Conservation (phyloP, 2,888 invertebrate species). For the Melanostoma scalare region DNA sequence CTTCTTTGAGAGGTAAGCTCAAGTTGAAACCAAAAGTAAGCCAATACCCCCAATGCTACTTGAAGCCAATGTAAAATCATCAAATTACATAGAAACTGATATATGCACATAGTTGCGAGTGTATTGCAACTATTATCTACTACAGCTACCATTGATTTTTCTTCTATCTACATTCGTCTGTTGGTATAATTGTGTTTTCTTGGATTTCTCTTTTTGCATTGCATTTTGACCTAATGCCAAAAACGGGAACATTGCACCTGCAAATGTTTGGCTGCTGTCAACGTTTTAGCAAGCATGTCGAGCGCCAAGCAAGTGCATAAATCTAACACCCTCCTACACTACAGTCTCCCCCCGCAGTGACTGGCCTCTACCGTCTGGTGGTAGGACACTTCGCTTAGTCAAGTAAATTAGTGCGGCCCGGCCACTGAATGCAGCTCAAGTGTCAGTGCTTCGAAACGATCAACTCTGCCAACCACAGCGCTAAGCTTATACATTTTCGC, state of each 20-base stretch:
- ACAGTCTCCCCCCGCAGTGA: neutral
- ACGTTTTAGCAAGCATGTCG: constrained; percentile 67
- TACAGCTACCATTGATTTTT: constrained; percentile 15
- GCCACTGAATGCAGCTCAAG: neutral
- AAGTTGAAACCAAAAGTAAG: too few relatives aligned
- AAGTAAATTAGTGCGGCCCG: constrained; percentile 66
- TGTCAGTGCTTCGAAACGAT: constrained; percentile 6
- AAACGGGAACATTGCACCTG: constrained; percentile 72
- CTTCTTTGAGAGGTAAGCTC: too few relatives aligned
- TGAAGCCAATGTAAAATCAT: constrained; percentile 44
- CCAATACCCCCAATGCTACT: neutral
- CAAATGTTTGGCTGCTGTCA: constrained; percentile 72
- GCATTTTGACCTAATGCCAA: constrained; percentile 69
- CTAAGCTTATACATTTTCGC: constrained; percentile 27
- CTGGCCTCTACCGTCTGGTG: constrained; percentile 14
- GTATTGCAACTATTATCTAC: constrained; percentile 36
- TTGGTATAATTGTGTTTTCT: constrained; percentile 27
- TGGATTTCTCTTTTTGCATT: constrained; percentile 46
- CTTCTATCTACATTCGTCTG: constrained; percentile 38
- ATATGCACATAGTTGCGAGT: constrained; percentile 35
- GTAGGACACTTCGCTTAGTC: constrained; percentile 62
- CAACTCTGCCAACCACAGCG: constrained; percentile 17
- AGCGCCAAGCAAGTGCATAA: constrained; percentile 72
- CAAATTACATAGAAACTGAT: constrained; percentile 56
- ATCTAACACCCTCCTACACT: constrained; percentile 66